A percentile compares a stretch with the other conserved stretches of the same genome.
Conservation (phyloP, 2,113 vertebrate species). For the Cyprinodon brontotheroides region DNA sequence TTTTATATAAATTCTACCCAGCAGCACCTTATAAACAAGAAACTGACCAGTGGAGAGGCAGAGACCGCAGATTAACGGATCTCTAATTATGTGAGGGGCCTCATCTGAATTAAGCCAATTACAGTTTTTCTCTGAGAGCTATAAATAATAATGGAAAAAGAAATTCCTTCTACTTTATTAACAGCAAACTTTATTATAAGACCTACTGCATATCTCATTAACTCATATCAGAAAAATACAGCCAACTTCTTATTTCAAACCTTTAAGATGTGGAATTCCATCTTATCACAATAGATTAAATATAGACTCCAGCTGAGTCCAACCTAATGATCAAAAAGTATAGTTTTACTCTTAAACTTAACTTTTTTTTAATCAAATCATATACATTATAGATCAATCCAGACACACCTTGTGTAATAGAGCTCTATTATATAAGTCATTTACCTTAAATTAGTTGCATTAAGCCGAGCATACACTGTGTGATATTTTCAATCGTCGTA, state of each 20-base stretch:
- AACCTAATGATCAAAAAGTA: neutral
- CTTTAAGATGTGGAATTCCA: too few species aligned
- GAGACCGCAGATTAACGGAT: neutral
- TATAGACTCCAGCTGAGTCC: neutral
- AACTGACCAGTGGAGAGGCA: neutral
- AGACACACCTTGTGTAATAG: too few species aligned
- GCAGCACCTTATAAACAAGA: neutral
- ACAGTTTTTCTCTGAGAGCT: neutral
- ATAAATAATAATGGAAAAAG: neutral
- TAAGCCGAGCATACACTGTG: too few species aligned
- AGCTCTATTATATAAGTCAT: too few species aligned
- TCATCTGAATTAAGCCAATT: neutral
- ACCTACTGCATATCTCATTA: too few species aligned
- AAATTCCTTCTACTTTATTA: neutral
- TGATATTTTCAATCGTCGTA: too few species aligned
- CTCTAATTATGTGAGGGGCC: neutral
- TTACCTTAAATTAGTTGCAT: too few species aligned
- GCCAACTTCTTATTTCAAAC: too few species aligned
- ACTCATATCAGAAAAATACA: too few species aligned
- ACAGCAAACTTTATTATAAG: neutral
- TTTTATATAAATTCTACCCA: neutral
- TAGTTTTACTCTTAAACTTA: neutral
- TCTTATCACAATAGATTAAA: too few species aligned
- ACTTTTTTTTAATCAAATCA: too few species aligned
- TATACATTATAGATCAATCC: too few species aligned